phyloP scores from a whole-genome alignment of 1,140 invertebrate species.

The Oryzaephilus surinamensis region DNA sequence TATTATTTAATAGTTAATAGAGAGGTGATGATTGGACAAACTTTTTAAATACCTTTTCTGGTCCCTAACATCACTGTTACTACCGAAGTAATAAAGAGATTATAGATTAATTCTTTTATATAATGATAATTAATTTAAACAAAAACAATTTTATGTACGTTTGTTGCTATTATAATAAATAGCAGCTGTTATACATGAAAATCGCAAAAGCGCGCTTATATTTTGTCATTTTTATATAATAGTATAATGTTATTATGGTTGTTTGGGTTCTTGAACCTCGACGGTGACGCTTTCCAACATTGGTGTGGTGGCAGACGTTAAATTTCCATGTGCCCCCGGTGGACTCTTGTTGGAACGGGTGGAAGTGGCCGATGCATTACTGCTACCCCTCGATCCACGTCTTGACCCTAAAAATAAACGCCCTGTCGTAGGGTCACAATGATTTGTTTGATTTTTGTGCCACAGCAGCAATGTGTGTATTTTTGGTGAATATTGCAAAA shows the following conservation, averaged over 20 bases:
- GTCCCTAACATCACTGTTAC: slow-evolving; percentile 34
- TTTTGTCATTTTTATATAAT: no score
- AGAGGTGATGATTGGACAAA: slow-evolving; percentile 32
- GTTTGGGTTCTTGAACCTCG: slow-evolving; percentile 38
- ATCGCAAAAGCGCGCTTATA: no score
- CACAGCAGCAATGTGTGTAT: slow-evolving; percentile 6
- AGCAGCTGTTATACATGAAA: no score
- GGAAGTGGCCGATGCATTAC: slow-evolving; percentile 50
- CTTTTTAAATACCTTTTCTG: slow-evolving; percentile 24
- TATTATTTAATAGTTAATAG: slow-evolving; percentile 14
- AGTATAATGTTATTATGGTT: slow-evolving; percentile 12
- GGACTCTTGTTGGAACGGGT: slow-evolving; percentile 43
- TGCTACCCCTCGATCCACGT: slow-evolving; percentile 54
- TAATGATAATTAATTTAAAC: no score
- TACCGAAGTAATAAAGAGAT: slow-evolving; percentile 23
- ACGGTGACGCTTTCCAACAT: slow-evolving; percentile 47
- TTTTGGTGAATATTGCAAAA: not conserved
- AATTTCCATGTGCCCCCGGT: slow-evolving; percentile 29
- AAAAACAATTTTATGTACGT: no score
- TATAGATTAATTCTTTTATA: slow-evolving; percentile 6
- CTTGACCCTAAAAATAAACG: slow-evolving; percentile 51
- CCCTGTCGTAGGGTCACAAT: slow-evolving; percentile 25
- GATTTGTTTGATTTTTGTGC: not conserved
- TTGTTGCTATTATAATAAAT: no score
- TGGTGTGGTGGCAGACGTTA: slow-evolving; percentile 35